These are phyloP conservation scores for Hypselothyrea guttata DNA, from an alignment of 2,888 invertebrate species.

Conservation along the genomic window DNA sequence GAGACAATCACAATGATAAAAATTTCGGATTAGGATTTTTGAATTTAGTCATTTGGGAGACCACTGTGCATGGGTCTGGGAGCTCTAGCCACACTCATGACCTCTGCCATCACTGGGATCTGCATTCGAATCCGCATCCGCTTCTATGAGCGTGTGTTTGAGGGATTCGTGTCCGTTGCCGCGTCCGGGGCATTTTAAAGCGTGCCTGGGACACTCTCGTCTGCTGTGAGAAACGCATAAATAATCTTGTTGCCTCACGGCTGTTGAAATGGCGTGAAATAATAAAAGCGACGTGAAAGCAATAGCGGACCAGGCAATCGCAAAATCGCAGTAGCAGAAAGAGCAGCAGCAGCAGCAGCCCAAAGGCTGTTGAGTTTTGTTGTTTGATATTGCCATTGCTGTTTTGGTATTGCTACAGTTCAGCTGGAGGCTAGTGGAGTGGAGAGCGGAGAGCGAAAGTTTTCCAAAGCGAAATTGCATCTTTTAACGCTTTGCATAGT, in stretches of 20 bases:
- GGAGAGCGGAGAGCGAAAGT: not conserved
- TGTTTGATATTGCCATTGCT: constrained; percentile 28
- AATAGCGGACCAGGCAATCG: constrained; percentile 58
- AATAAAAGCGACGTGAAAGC: constrained; percentile 75
- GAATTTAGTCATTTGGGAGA: no score
- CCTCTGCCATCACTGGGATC: not conserved
- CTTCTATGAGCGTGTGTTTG: constrained; percentile 8
- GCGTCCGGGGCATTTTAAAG: constrained; percentile 56
- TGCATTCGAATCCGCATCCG: constrained; percentile 21
- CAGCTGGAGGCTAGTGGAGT: constrained; percentile 49
- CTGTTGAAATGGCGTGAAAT: constrained; percentile 77
- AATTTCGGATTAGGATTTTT: no score
- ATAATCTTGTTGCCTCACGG: constrained; percentile 77
- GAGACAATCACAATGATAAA: no score
- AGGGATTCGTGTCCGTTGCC: constrained; percentile 4
- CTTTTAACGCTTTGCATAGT: constrained; percentile 50
- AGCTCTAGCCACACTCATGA: constrained; percentile 3
- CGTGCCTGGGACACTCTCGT: constrained; percentile 46
- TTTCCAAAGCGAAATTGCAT: constrained; percentile 42
- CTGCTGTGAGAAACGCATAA: constrained; percentile 63
- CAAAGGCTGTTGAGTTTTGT: constrained; percentile 51
- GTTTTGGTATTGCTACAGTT: constrained; percentile 37
- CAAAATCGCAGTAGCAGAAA: constrained; percentile 40
- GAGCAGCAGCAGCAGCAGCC: constrained; percentile 23
- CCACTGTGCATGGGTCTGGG: no score